Evolutionary conservation across 2,797 vertebrate species (phyloP).

Genomic region (Mus minutoides): DNA sequence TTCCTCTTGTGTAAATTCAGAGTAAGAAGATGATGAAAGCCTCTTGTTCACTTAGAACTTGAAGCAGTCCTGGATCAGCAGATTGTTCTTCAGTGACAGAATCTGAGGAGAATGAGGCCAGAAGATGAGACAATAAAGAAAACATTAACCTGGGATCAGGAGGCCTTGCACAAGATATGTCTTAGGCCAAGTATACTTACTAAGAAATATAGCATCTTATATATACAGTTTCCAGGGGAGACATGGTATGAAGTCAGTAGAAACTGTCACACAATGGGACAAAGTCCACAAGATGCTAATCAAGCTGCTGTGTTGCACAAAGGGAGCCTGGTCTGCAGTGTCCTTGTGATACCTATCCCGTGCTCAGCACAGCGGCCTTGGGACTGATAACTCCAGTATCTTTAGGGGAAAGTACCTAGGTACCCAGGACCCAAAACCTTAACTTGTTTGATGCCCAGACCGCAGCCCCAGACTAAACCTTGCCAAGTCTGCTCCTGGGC

Average conservation of each 20-base stretch:
- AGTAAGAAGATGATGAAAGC: neutral
- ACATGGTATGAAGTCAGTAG: neutral
- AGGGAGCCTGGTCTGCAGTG: neutral
- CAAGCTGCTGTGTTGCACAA: neutral
- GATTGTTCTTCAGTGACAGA: neutral
- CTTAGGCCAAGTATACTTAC: neutral
- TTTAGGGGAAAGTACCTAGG: neutral
- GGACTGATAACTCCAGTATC: neutral
- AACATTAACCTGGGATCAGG: neutral
- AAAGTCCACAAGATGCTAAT: neutral
- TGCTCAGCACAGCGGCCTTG: neutral
- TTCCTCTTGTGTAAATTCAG: conserved; percentile 1
- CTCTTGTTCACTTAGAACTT: conserved; percentile 1
- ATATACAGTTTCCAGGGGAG: neutral
- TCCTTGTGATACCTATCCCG: neutral
- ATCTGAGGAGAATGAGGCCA: neutral
- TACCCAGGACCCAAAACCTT: neutral
- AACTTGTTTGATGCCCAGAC: neutral
- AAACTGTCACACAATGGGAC: neutral
- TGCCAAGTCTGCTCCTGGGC: neutral
- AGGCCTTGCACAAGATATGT: neutral
- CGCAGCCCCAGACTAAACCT: neutral
- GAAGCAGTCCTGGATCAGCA: neutral
- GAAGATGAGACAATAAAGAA: neutral
- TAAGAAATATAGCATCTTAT: neutral